These are phyloP conservation scores for Sphaerophoria rueppellii DNA, from an alignment of 2,888 invertebrate species.

Conservation along the genomic window DNA sequence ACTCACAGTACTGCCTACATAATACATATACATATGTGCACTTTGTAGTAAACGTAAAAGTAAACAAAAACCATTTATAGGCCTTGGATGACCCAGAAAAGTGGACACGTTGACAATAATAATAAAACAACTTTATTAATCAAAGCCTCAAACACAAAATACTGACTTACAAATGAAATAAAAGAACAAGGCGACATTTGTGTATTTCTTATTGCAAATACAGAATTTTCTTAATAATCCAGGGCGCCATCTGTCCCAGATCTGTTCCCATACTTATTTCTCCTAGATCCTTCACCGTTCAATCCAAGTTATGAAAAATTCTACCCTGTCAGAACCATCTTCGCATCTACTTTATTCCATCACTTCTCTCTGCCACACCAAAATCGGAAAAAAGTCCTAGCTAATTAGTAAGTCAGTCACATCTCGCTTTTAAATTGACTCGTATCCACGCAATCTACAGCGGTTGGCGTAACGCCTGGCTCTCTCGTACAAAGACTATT, in stretches of 20 bases:
- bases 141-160: no score
- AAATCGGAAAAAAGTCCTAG: slow-evolving; percentile 58
- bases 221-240: neutral
- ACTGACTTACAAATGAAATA: no score
- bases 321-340: slow-evolving; percentile 50
- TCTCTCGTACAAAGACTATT: slow-evolving; percentile 14
- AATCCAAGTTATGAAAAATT: slow-evolving; percentile 19
- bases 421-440: slow-evolving; percentile 70
- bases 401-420: slow-evolving; percentile 73
- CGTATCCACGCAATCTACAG: slow-evolving; percentile 62
- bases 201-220: neutral
- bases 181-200: no score
- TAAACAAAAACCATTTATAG: no score
- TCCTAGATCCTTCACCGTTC: slow-evolving; percentile 35
- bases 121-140: no score
- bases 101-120: no score
- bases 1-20: no score
- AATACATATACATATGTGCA: no score
- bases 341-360: slow-evolving; percentile 46
- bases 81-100: no score
- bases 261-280: neutral
- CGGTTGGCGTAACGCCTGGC: slow-evolving; percentile 4
- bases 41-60: no score
- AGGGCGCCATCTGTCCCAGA: neutral
- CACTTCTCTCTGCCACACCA: slow-evolving; percentile 27